Conservation (phyloP, 2,888 invertebrate species). For the Arctia plantaginis region DNA sequence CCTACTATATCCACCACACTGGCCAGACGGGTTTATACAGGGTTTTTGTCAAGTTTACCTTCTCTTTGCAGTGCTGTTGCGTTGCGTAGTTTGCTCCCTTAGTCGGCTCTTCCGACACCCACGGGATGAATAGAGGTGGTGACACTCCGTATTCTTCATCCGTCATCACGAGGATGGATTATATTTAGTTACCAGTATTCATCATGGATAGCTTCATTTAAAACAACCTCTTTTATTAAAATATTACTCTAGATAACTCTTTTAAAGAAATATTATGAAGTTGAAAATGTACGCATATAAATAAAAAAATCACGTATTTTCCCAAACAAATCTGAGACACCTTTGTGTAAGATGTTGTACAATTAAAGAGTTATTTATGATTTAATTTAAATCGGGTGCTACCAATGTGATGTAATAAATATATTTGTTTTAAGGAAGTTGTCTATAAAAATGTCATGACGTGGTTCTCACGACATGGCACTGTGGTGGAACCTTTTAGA, state of each 20-base stretch:
- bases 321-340: neutral
- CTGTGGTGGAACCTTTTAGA: neutral
- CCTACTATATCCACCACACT: too few relatives aligned
- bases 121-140: too few relatives aligned
- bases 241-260: neutral
- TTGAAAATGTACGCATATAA: neutral
- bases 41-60: too few relatives aligned
- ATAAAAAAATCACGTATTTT: neutral
- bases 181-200: neutral
- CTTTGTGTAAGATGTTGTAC: neutral
- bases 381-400: neutral
- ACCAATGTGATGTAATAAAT: conserved; percentile 16
- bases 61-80: too few relatives aligned
- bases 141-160: too few relatives aligned
- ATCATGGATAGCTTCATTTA: neutral
- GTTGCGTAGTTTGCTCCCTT: too few relatives aligned
- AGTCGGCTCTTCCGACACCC: too few relatives aligned
- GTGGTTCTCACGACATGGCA: conserved; percentile 5
- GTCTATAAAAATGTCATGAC: conserved; percentile 17
- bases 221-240: neutral
- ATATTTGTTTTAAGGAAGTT: conserved; percentile 10
- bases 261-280: neutral
- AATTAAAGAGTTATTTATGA: conserved; percentile 1
- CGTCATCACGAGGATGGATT: too few relatives aligned
- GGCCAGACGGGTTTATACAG: too few relatives aligned